Conservation (phyloP, 2,888 invertebrate species). For the Poecilus cupreus region DNA sequence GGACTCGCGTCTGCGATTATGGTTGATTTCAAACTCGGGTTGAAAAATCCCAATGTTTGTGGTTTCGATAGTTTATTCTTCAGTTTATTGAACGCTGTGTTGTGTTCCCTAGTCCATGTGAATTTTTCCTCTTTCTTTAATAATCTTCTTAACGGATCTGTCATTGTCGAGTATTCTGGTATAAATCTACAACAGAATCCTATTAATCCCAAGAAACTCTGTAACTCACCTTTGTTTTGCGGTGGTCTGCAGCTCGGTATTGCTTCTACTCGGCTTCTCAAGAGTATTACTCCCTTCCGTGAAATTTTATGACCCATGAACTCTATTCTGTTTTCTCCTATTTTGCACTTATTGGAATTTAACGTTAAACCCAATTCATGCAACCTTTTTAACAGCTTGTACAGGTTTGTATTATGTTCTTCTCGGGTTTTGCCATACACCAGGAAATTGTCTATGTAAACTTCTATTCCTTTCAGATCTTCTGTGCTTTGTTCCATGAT, state of each 20-base stretch:
- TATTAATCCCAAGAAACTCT: neutral
- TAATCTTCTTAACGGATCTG: neutral
- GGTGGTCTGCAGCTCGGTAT: neutral
- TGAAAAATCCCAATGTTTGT: neutral
- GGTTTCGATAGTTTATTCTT: neutral
- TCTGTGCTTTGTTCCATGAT: neutral
- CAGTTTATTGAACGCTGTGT: neutral
- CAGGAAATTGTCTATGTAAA: slow-evolving; percentile 15
- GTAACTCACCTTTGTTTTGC: neutral
- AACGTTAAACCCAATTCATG: neutral
- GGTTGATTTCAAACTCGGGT: neutral
- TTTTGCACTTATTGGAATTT: no score
- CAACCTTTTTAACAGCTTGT: neutral
- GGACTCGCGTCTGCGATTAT: neutral
- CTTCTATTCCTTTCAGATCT: neutral
- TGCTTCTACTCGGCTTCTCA: neutral
- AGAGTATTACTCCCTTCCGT: neutral
- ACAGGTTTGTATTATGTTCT: slow-evolving; percentile 9
- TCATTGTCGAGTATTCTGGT: neutral
- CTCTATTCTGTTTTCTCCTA: no score
- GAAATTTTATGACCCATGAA: slow-evolving; percentile 22
- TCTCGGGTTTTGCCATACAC: neutral
- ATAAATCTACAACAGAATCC: neutral
- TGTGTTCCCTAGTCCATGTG: neutral
- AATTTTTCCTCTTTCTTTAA: neutral